Conservation (phyloP, 92 coral and sea anemone species). For the Parazoanthus atlanticus region DNA sequence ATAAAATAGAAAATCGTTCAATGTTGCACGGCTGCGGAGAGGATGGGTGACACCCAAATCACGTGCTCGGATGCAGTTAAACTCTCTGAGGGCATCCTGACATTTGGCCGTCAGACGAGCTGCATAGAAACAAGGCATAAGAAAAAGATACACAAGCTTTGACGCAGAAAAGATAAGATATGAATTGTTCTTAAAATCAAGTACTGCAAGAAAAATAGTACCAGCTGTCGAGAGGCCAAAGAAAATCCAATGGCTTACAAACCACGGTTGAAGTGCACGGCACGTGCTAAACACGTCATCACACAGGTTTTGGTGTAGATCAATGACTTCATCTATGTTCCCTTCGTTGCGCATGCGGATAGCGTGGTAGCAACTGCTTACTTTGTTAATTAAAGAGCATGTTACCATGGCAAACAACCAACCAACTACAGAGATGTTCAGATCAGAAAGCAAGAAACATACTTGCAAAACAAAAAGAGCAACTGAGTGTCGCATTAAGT, state of each 20-base stretch:
- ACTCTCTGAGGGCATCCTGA: neutral
- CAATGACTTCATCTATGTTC: neutral
- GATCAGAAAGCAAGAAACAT: no score
- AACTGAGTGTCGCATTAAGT: neutral
- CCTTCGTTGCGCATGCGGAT: neutral
- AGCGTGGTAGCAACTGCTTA: neutral
- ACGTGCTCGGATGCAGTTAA: neutral
- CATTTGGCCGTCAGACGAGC: conserved; percentile 5
- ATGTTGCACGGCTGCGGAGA: neutral
- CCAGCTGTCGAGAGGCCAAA: neutral
- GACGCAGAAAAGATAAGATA: neutral
- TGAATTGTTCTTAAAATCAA: neutral
- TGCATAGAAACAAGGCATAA: conserved; percentile 5
- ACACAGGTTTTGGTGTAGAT: conserved; percentile 3
- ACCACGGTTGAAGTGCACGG: conserved; percentile 24
- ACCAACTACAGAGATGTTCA: neutral
- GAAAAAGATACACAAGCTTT: neutral
- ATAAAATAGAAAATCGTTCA: neutral
- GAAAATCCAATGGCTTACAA: conserved; percentile 19
- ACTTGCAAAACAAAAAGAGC: neutral
- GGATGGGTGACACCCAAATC: neutral
- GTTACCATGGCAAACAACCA: conserved; percentile 4
- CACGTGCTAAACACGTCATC: conserved; percentile 15
- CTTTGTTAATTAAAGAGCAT: neutral
- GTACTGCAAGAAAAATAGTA: neutral